These are phyloP conservation scores for Odontomachus brunneus DNA, from an alignment of 1,140 invertebrate genomes.

Conservation along the genomic window DNA sequence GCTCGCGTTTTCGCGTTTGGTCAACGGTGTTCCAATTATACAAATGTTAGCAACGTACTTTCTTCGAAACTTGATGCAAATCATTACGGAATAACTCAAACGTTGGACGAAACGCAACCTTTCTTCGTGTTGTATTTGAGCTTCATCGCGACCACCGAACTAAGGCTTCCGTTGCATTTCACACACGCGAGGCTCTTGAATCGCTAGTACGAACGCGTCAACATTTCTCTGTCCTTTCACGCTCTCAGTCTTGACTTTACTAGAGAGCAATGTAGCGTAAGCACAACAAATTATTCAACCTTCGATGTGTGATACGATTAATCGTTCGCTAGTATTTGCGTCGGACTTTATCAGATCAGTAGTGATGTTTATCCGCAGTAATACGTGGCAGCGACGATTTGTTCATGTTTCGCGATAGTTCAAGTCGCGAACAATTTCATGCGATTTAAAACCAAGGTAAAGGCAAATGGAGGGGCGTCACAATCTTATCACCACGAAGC, in stretches of 20 bases:
- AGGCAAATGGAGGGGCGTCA: slow-evolving; percentile 9
- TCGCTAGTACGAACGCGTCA: not conserved
- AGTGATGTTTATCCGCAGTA: not conserved
- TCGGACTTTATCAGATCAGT: not conserved
- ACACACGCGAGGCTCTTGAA: not conserved
- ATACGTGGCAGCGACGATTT: not conserved
- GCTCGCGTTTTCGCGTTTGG: not conserved
- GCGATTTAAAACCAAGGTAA: not conserved
- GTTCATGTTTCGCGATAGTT: not conserved
- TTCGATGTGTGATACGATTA: not conserved
- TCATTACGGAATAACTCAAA: slow-evolving; percentile 22
- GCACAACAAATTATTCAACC: not conserved
- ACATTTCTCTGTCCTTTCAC: slow-evolving; percentile 1
- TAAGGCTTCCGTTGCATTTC: slow-evolving; percentile 75
- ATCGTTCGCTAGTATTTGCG: not conserved
- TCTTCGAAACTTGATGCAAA: slow-evolving; percentile 18
- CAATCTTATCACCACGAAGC: slow-evolving; percentile 68
- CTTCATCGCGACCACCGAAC: slow-evolving; percentile 70
- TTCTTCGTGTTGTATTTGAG: slow-evolving; percentile 54
- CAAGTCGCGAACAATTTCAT: not conserved
- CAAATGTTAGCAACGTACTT: slow-evolving; percentile 1
- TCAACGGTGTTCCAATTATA: slow-evolving; percentile 14
- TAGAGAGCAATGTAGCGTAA: not conserved
- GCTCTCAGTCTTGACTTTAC: not conserved
- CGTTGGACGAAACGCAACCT: slow-evolving; percentile 52